Evolutionary conservation across 1,140 invertebrate species (phyloP), one percentile per base, ranked within the genome.

Genomic region (Oreohelix idahoensis): DNA sequence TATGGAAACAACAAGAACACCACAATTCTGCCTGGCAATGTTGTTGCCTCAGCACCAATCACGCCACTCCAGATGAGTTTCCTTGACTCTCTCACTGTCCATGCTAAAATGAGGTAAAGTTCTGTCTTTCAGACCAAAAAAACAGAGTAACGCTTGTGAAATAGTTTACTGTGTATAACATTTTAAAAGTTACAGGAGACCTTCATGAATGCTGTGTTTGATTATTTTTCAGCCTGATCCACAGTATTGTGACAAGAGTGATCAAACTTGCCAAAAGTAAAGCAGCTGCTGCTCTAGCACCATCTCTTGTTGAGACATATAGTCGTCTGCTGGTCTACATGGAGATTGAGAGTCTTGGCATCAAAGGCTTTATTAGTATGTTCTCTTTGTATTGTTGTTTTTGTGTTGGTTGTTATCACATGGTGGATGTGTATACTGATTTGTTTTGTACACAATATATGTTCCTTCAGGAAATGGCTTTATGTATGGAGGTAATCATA

Each of bases 261-360:
- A 96, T 97, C 26, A 97, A 97, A 90, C 93, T 96, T 79, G 96
- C 97, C 0, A 96, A 97, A 86, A 95, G 95, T 5, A 98, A 98
- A 90, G 95, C 95, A 0, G 86, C 87, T 15, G 96, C 83, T n/a
- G 95, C 95, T 79, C 93, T 98, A 80, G 95, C 97, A 0, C 97
- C 98, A 1, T 97, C 97, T 0, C 92, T 99, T 0, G 96, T 99
- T 0, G 98, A 99, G 93, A 99, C 98, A 0, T 99, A 99, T 92
- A 97, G 96, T 71, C 94, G 97, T 85, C 92, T 99, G 49, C 92
- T 99, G 32, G 97, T 99, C 0, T 99, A 99, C 87, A 98, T 97
- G 38, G 98, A 99, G 94, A 98, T 98, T 78, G 98, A 99, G 92
- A 98, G 97, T 58, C 94, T 99, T 13, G 97, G 98, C 39, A 98